Evolutionary conservation across 2,113 vertebrate genomes (phyloP), one percentile per base, ranked within the genome.

Genomic region (Epinephelus fuscoguttatus): DNA sequence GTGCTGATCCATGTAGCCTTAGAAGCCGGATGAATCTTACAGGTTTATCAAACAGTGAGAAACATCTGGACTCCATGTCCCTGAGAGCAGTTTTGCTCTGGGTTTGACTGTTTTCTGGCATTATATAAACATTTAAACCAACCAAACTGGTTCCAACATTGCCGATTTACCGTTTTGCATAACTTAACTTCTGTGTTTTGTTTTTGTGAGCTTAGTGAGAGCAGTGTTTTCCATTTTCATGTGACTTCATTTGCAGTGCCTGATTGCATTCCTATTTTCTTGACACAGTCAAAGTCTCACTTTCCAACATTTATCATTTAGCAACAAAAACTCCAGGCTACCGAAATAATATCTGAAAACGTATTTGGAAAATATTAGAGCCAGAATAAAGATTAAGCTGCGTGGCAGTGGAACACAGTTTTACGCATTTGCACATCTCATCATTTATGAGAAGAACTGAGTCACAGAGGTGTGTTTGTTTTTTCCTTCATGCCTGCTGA

Each of bases 41-140:
- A 78, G 61, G 64, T 75, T 64, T 66, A 81, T 86, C 25, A 53
- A 78, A 85, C 21, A 75, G 30, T 6, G 21, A 78, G 52, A 77
- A 82, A 72, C 61, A 75, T 72, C 67, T 76, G 66, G 70, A 68
- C 30, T 71, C 15, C 13, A 55, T 78, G 25, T 61, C 62, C 63
- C 62, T 60, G n/a, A 42, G 72, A 77, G 42, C 27, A 12, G 37
- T 33, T 68, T 69, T 13, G 1, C n/a, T 60, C 30, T 47, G 67
- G 33, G 13, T 57, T 25, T 19, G 30, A 64, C 40, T 21, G 21
- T 42, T 42, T 21, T 57, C 64, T 56, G n/a, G 49, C 40, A 13
- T 30, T 63, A 68, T 50, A 62, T 52, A 71, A 64, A 17, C 53
- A 42, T 63, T 63, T 13, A 18, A 66, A 49, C 14, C 30, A 37